Evolutionary conservation across 92 coral and sea anemone genomes (phyloP).

Genomic region (Metridium senile): DNA sequence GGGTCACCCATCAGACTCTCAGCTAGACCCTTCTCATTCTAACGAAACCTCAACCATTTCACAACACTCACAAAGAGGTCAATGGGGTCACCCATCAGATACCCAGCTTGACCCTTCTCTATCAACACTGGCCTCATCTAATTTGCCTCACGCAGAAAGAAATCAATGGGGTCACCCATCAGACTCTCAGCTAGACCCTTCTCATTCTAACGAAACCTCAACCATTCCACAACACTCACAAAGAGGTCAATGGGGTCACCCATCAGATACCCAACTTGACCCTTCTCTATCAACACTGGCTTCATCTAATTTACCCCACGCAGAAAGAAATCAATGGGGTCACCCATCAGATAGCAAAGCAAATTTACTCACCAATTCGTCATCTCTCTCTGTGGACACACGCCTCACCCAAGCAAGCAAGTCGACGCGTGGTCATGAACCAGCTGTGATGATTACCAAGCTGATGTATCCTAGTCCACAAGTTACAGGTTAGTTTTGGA

Average conservation of each 20-base stretch:
- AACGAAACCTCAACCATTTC: no score
- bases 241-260: slow-evolving; percentile 64
- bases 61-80: slow-evolving; percentile 32
- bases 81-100: slow-evolving; percentile 69
- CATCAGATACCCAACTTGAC: slow-evolving; percentile 50
- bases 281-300: background rate
- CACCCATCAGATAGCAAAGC: slow-evolving; percentile 79
- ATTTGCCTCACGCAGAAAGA: background rate
- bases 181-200: slow-evolving; percentile 38
- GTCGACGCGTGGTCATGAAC: slow-evolving; percentile 86
- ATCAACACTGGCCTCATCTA: background rate
- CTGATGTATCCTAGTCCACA: slow-evolving; percentile 71
- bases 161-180: slow-evolving; percentile 67
- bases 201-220: background rate
- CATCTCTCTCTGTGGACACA: slow-evolving; percentile 52
- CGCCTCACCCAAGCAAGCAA: slow-evolving; percentile 1
- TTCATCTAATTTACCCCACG: background rate
- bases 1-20: slow-evolving; percentile 79
- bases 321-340: slow-evolving; percentile 60
- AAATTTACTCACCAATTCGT: no score
- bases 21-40: background rate
- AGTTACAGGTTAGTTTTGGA: slow-evolving; percentile 52
- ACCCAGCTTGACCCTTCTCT: slow-evolving; percentile 25
- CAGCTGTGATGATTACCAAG: slow-evolving; percentile 66
- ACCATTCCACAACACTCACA: slow-evolving; percentile 24